These are phyloP conservation scores for Trogon melanurus DNA, from an alignment of 2,113 vertebrate species.

Conservation along the genomic window DNA sequence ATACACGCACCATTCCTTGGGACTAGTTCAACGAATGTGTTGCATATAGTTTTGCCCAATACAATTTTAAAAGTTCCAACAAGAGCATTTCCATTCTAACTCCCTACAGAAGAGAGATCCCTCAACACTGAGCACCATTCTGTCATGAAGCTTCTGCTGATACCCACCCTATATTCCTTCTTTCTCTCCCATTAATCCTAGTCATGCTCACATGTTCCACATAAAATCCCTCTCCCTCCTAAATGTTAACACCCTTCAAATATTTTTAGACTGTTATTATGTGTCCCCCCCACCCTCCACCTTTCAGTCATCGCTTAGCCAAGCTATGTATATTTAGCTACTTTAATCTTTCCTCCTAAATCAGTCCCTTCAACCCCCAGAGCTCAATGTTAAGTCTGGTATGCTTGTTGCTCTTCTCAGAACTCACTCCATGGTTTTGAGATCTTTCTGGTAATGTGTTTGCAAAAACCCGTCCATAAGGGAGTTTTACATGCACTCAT, in stretches of 20 bases:
- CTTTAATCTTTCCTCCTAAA: slow-evolving; percentile 70
- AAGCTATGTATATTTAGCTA: slow-evolving; percentile 66
- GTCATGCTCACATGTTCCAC: slow-evolving; percentile 54
- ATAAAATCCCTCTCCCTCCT: slow-evolving; percentile 54
- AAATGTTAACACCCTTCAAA: slow-evolving; percentile 68
- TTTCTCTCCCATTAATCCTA: slow-evolving; percentile 60
- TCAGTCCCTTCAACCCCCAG: slow-evolving; percentile 40
- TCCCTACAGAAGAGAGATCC: not conserved
- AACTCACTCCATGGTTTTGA: slow-evolving; percentile 11
- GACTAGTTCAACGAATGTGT: not conserved
- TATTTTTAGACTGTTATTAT: slow-evolving; percentile 70
- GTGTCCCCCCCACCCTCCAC: slow-evolving; percentile 39
- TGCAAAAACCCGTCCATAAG: not conserved
- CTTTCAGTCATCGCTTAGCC: slow-evolving; percentile 61
- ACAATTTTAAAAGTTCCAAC: not conserved
- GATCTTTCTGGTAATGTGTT: slow-evolving; percentile 2
- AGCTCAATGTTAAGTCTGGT: slow-evolving; percentile 25
- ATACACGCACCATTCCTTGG: not conserved
- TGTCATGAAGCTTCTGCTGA: not conserved
- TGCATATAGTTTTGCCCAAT: not conserved
- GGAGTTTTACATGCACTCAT: not conserved
- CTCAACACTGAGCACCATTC: not conserved
- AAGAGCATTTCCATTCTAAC: not conserved
- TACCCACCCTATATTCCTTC: not conserved
- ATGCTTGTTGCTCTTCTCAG: slow-evolving; percentile 26